Conservation (phyloP, 2,113 vertebrate genomes). For the Proteles cristata region DNA sequence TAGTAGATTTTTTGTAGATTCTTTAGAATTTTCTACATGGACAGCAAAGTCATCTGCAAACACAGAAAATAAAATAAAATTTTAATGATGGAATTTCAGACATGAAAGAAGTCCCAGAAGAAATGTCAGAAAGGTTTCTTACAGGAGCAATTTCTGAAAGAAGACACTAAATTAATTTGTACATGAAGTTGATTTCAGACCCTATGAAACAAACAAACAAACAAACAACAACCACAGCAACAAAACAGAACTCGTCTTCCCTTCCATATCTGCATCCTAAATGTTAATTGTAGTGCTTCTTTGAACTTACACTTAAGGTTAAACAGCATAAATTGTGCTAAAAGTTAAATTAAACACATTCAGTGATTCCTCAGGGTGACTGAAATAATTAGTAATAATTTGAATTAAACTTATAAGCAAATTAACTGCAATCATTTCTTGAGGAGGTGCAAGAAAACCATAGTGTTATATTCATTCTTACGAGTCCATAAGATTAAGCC, state of each 20-base stretch:
- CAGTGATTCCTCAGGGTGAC: constrained; percentile 28
- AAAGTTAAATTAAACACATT: constrained; percentile 57
- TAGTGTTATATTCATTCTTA: constrained; percentile 20
- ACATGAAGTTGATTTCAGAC: neutral
- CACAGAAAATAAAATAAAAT: neutral
- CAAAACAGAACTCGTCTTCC: neutral
- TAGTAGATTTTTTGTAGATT: constrained; percentile 6
- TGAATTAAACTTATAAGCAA: constrained; percentile 63
- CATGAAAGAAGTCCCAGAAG: neutral
- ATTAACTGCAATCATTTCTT: constrained; percentile 30
- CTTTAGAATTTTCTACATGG: neutral
- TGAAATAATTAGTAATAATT: constrained; percentile 33
- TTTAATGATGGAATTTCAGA: constrained; percentile 23
- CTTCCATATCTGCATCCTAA: neutral
- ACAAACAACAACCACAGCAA: neutral
- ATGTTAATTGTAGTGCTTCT: neutral
- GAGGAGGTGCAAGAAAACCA: constrained; percentile 21
- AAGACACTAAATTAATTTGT: constrained; percentile 13
- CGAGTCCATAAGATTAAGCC: neutral
- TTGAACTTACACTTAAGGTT: neutral
- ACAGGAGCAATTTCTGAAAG: neutral
- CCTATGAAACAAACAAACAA: neutral
- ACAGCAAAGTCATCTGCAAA: neutral
- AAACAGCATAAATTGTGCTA: constrained; percentile 43
- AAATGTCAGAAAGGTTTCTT: neutral